Evolutionary conservation across 2,113 vertebrate species (phyloP).

Genomic region (Nesospiza acunhae): DNA sequence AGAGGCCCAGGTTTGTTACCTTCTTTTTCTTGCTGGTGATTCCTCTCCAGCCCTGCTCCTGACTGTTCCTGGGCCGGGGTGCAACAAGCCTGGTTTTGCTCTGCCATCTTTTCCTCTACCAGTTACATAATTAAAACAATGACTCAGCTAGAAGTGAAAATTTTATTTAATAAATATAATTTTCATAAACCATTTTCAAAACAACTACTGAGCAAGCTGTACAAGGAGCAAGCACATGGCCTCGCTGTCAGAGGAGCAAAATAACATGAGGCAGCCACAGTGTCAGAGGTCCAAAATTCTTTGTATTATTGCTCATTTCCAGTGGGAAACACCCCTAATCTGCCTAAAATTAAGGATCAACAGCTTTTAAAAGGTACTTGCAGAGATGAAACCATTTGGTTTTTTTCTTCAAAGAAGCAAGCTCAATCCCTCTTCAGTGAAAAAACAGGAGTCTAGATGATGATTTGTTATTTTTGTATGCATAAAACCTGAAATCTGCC

Average conservation of each 20-base stretch:
- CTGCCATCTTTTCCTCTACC: background rate
- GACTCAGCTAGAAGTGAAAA: conserved; percentile 31
- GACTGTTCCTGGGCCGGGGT: too few relatives aligned
- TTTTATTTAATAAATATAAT: conserved; percentile 91
- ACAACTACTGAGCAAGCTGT: conserved; percentile 71
- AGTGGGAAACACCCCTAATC: background rate
- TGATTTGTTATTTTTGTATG: background rate
- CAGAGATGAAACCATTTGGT: background rate
- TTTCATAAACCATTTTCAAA: conserved; percentile 78
- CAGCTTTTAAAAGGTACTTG: background rate
- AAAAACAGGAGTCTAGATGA: background rate
- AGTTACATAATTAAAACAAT: conserved; percentile 8
- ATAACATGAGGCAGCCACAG: conserved; percentile 56
- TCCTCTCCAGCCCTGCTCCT: background rate
- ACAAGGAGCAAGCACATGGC: conserved; percentile 52
- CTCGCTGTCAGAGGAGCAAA: conserved; percentile 12
- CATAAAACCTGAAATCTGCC: background rate
- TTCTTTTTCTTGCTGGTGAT: background rate
- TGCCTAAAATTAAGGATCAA: background rate
- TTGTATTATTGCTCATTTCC: conserved; percentile 56
- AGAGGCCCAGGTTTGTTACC: background rate
- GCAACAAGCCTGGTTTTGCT: background rate
- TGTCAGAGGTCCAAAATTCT: conserved; percentile 56
- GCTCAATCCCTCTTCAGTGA: background rate
- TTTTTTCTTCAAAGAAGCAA: background rate